These are phyloP conservation scores for Saccostrea glomerata DNA, from an alignment of 1,140 invertebrate species.

Conservation along the genomic window DNA sequence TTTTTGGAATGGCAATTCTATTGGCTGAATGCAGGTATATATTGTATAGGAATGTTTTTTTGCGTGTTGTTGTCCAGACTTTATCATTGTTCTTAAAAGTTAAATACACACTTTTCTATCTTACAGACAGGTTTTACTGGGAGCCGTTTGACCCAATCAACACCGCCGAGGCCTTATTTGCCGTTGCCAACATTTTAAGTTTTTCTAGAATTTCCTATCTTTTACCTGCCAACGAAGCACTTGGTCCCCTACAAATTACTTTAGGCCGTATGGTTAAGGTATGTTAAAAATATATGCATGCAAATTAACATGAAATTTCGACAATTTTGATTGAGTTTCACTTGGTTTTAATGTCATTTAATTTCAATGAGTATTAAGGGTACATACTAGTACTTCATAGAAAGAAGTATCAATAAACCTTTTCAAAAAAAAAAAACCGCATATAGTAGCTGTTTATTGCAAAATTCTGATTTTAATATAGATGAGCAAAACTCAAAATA, in stretches of 20 bases:
- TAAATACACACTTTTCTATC: background rate
- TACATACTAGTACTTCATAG: no score
- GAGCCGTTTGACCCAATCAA: conserved; percentile 70
- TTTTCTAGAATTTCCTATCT: conserved; percentile 75
- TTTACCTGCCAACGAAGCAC: conserved; percentile 72
- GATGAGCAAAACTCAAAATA: no score
- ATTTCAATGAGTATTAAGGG: no score
- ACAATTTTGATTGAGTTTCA: no score
- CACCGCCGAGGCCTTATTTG: conserved; percentile 71
- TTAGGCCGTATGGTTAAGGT: conserved; percentile 75
- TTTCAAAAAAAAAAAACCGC: no score
- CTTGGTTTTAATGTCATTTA: no score
- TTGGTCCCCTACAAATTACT: conserved; percentile 75
- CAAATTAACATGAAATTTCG: no score
- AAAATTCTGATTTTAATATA: no score
- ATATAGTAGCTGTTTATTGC: no score
- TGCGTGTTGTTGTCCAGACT: background rate
- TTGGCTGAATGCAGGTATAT: conserved; percentile 41
- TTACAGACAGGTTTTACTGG: conserved; percentile 74
- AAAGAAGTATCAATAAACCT: no score
- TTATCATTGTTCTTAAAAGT: background rate
- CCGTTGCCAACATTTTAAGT: conserved; percentile 75
- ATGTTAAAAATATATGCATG: background rate
- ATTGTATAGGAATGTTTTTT: background rate
- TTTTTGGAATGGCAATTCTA: conserved; percentile 30